Conservation (phyloP, 2,888 invertebrate genomes). For the Yponomeuta evonymella region DNA sequence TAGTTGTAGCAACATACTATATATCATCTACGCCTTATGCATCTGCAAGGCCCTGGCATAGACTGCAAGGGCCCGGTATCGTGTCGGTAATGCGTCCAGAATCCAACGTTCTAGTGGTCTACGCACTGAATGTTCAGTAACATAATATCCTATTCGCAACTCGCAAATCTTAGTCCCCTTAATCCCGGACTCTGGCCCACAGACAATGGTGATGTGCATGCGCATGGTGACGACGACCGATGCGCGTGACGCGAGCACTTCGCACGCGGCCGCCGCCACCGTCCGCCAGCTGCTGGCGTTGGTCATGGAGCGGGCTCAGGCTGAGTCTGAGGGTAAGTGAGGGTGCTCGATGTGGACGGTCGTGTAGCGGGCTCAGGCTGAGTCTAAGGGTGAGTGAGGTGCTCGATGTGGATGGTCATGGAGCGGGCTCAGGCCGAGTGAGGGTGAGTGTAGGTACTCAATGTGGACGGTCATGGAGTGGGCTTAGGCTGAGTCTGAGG, state of each 20-base stretch:
- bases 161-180: too few relatives aligned
- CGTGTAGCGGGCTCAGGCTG: too few relatives aligned
- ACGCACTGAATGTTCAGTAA: too few relatives aligned
- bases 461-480: not conserved
- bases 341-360: not conserved
- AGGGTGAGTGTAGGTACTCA: conserved; percentile 44
- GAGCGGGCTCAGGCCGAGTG: conserved; percentile 87
- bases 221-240: conserved; percentile 97
- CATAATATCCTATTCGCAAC: too few relatives aligned
- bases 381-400: too few relatives aligned
- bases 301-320: conserved; percentile 90
- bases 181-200: conserved; percentile 31
- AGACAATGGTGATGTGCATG: conserved; percentile 96
- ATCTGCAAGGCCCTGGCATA: too few relatives aligned
- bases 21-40: too few relatives aligned
- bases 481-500: too few relatives aligned
- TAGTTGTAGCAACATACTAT: too few relatives aligned
- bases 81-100: too few relatives aligned
- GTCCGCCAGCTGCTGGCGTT: conserved; percentile 95
- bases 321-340: conserved; percentile 78
- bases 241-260: conserved; percentile 84
- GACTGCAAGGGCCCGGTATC: too few relatives aligned
- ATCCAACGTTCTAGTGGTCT: too few relatives aligned
- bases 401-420: conserved; percentile 78
- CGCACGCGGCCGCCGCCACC: conserved; percentile 98